Percentiles rank a stretch among this genome's conserved stretches.
Conservation (phyloP, 2,113 vertebrate species). For the Cathartes aura region DNA sequence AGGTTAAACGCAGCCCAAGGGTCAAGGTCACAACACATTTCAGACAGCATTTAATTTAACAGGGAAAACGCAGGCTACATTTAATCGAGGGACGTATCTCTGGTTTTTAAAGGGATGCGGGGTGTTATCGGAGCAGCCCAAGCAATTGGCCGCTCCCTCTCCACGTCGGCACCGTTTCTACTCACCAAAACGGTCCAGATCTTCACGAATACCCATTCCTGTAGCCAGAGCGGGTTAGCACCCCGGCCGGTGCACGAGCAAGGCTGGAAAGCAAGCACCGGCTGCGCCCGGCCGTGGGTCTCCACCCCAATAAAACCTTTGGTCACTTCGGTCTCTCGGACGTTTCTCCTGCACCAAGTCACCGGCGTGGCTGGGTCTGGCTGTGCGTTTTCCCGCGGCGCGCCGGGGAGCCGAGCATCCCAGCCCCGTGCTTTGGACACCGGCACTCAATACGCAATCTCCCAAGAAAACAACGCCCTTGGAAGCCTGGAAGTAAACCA, state of each 20-base stretch:
- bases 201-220: fast-evolving
- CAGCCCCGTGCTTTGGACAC: too few relatives aligned
- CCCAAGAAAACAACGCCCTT: not conserved
- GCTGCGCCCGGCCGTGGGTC: too few relatives aligned
- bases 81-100: not conserved
- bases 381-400: fast-evolving
- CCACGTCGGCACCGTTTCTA: fast-evolving
- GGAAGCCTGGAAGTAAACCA: not conserved
- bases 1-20: not conserved
- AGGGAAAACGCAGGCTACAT: not conserved
- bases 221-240: not conserved
- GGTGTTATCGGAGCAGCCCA: not conserved
- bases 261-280: too few relatives aligned
- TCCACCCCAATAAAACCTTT: not conserved
- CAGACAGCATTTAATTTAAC: not conserved
- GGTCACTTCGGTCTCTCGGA: not conserved
- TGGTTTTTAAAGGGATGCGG: not conserved
- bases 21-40: not conserved
- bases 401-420: not conserved
- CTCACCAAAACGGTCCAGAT: not conserved
- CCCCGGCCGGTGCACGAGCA: fast-evolving
- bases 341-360: not conserved
- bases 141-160: not conserved
- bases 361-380: fast-evolving
- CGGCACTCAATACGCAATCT: too few relatives aligned